Base-by-base conservation (phyloP, 2,888 invertebrate species). In the Zygogramma bicolorata region DNA sequence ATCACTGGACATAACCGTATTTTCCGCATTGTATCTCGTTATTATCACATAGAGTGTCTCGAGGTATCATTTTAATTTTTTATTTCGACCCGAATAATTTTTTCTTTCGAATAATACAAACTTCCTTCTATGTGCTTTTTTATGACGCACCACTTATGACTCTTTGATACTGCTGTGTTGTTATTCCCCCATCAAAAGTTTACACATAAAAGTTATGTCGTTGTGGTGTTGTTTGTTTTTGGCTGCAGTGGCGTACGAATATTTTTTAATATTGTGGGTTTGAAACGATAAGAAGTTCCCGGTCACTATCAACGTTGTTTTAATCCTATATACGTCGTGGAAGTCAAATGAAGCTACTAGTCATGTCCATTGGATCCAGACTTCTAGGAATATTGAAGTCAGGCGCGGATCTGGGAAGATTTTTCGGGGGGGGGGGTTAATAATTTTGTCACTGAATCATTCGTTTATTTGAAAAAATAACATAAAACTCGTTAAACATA, bases 1-100 rank as follows among this genome's bases (percentile, higher is more conserved):
- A 78, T 77, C 68, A 74, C 76, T 67, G 65, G 70, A 49, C 46
- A 74, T 76, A 76, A 76, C 71, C 76, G 76, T 70, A 71, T 75
- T 72, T 66, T 66, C 27, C 66, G 69, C 67, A 69, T 75, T 63
- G 63, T 63, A 40, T 42, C 46, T 63, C 46, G 61, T 63, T 75
- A 71, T 74, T 74, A 75, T 71, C 71, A 63, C 73, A 70, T 71
- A 65, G 65, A 73, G 71, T 61, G 65, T 68, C 63, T 49, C 53
- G 40, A 34, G 58, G 65, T 67, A 62, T 63, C 70, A 70, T 68
- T 75, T 75, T 70, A 73, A 75, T 75, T 73, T 75, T 71, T 67
- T 66, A 69, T 38, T 42, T 7, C 53, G 38, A 38, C 22, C 42
- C 38, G 75, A 49, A 75, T 75, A 75, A 75, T 75, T 73, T 70